Evolutionary conservation across 2,888 invertebrate genomes (phyloP), one percentile per base, ranked within the genome.

Genomic region (Diarsia rubi): DNA sequence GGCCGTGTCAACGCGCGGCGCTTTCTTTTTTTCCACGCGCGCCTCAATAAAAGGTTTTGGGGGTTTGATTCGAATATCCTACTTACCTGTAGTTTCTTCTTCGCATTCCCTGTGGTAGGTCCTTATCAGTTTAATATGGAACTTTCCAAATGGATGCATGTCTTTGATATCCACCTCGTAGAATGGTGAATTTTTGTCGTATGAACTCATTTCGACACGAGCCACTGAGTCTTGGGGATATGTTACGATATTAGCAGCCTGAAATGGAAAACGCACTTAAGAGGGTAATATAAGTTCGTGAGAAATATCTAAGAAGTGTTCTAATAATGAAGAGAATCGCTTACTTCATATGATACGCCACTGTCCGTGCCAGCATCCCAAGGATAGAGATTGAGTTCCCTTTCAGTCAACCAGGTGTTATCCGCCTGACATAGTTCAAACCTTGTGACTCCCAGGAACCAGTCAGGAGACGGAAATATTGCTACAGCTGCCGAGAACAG

Each of bases 301-400:
- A 9, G 12, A 21, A 31, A 44, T 54, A 12, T 44, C 65, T 12
- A 45, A 3, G 24, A 70, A 42, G 9, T n/a, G 1, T 60, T 12
- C 16, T 31, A 14, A 19, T 44, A 11, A 47, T 19, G n/a, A 31
- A 19, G 11, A 5, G 6, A 24, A 49, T 4, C 27, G 21, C 6
- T 92, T 92, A 98, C 98, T 98, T 98, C 98, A 91, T 99, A 99
- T 3, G 98, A 98, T 9, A 99, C 97, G 1, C 99, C 99, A 89
- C 97, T 97, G 90, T 99, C 99, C 3, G 99, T 99, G 1, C 99
- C 99, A 57, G 99, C 99, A 94, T 99, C 99, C 97, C 98, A 99
- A 0, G 99, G 99, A 91, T 97, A 99, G 27, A 99, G 96, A 93
- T 99, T 98, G 45, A 99, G 97, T 69, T 98, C 97, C 85, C 98